Conservation (phyloP, 1,140 invertebrate genomes). For the Philotrypesis tridentata region DNA sequence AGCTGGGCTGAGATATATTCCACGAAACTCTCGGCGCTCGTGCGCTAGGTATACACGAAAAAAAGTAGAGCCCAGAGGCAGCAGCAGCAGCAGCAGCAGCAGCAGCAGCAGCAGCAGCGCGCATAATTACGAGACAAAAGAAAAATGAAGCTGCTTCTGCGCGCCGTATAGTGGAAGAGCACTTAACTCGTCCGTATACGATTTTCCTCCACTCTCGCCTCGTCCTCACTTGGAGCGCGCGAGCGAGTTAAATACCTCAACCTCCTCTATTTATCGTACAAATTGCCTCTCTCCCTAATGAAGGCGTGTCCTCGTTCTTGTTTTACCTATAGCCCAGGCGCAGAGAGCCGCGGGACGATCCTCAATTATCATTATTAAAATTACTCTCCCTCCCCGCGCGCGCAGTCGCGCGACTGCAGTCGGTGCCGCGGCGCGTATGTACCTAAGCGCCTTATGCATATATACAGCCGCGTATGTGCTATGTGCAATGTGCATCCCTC, state of each 20-base stretch:
- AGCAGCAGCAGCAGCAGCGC: too few species aligned
- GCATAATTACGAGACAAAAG: neutral
- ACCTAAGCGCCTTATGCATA: too few species aligned
- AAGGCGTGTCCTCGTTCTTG: slow-evolving; percentile 14
- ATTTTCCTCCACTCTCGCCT: neutral
- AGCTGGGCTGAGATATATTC: neutral
- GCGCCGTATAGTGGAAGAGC: neutral
- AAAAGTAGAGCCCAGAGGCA: neutral
- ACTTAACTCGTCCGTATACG: neutral
- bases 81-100: too few species aligned
- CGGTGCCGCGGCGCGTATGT: too few species aligned
- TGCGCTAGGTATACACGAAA: neutral
- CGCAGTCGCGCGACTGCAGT: too few species aligned
- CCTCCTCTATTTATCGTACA: neutral
- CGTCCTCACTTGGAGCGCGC: neutral
- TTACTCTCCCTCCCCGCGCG: neutral
- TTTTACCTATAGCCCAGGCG: slow-evolving; percentile 3
- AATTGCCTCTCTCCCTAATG: slow-evolving; percentile 6
- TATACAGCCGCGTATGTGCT: too few species aligned
- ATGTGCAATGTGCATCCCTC: neutral
- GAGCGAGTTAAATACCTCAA: neutral
- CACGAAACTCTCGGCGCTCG: too few species aligned
- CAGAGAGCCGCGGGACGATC: neutral
- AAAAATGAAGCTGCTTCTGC: neutral
- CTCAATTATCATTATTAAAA: neutral